A percentile compares a stretch with the other conserved stretches of the same genome.
These are phyloP conservation scores for Oikopleura albicans DNA, from an alignment of 23 tunicate species.

Conservation along the genomic window DNA sequence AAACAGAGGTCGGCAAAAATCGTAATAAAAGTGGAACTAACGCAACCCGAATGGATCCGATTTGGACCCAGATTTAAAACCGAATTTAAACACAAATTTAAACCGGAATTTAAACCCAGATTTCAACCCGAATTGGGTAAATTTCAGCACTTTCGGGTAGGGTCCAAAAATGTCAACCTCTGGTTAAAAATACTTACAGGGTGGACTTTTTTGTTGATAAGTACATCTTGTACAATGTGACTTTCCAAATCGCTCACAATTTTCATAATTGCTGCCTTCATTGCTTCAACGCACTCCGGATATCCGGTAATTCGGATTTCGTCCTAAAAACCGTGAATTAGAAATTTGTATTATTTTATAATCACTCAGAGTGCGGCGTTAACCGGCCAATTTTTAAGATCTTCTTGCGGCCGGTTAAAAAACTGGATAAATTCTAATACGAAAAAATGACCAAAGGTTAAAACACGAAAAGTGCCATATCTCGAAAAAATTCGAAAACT, in stretches of 20 bases:
- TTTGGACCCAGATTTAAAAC: neutral
- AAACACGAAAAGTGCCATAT: no score
- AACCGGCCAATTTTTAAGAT: neutral
- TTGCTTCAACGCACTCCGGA: conserved; percentile 53
- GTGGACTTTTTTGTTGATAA: conserved; percentile 69
- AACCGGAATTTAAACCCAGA: no score
- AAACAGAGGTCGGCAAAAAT: no score
- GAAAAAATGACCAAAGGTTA: neutral
- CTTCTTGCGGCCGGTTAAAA: neutral
- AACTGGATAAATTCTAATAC: neutral
- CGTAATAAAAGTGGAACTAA: no score
- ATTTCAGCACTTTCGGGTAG: no score
- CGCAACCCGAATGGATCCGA: no score
- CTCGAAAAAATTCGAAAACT: no score
- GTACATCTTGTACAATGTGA: conserved; percentile 87
- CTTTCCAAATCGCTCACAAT: conserved; percentile 57
- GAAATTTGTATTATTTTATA: no score
- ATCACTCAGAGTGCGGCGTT: no score
- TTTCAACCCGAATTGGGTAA: no score
- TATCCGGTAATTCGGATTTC: conserved; percentile 69
- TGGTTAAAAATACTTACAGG: conserved; percentile 23
- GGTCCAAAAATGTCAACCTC: no score
- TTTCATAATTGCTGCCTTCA: conserved; percentile 36
- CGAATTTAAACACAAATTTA: no score
- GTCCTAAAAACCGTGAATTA: conserved; percentile 27